phyloP scores from a whole-genome alignment of 2,113 vertebrate species.

The Jacana jacana region DNA sequence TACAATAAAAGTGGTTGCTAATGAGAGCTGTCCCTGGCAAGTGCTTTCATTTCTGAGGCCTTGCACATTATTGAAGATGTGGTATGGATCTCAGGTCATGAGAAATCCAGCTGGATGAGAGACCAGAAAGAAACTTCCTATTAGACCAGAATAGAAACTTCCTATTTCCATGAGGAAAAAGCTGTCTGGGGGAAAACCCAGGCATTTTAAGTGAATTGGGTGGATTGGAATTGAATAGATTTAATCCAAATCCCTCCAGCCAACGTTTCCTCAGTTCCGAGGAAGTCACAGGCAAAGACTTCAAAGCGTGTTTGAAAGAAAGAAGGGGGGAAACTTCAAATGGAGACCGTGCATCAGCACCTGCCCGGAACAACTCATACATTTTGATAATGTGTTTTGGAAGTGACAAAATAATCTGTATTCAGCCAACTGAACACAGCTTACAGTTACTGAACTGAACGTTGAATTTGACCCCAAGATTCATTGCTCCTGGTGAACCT shows the following conservation, averaged over 20 bases:
- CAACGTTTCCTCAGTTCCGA: not conserved
- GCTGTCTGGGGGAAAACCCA: not conserved
- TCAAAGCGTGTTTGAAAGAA: not conserved
- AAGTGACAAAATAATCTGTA: not conserved
- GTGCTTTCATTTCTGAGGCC: not conserved
- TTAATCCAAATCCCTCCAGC: not conserved
- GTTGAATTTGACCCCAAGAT: not conserved
- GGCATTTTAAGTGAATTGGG: not conserved
- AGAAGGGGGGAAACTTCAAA: not conserved
- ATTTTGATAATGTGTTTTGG: slow-evolving; percentile 1
- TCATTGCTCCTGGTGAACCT: not conserved
- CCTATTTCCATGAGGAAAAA: slow-evolving; percentile 17
- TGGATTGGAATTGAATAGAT: not conserved
- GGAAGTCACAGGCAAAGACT: not conserved
- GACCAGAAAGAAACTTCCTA: not conserved
- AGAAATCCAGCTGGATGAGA: slow-evolving; percentile 26
- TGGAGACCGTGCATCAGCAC: not conserved
- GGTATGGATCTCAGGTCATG: not conserved
- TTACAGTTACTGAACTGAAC: slow-evolving; percentile 13
- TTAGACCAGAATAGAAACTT: slow-evolving; percentile 15
- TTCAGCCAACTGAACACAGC: not conserved
- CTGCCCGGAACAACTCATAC: not conserved
- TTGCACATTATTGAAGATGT: not conserved
- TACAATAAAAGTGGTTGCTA: not conserved
- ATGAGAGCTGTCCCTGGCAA: slow-evolving; percentile 17